A percentile compares a stretch with the other conserved stretches of the same genome.
Conservation (phyloP, 2,797 vertebrate species). For the Siniperca obscura region DNA sequence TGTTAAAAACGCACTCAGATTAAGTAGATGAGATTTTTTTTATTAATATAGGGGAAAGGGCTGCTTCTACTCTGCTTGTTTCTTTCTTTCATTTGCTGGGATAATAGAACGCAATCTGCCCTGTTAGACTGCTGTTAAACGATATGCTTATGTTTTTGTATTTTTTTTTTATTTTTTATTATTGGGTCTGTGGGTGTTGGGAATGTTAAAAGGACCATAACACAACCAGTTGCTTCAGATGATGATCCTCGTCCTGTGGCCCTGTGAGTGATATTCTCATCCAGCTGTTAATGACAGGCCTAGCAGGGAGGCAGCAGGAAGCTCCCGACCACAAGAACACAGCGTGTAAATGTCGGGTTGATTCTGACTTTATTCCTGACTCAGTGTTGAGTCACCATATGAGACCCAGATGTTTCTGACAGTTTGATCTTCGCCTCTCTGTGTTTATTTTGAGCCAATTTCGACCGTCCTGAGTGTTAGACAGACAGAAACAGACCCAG, state of each 20-base stretch:
- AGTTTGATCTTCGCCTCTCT: slow-evolving; percentile 10
- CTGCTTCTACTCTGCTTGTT: slow-evolving; percentile 1
- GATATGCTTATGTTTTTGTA: neutral
- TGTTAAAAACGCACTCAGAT: neutral
- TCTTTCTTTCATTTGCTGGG: neutral
- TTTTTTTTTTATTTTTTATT: neutral
- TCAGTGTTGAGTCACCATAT: slow-evolving; percentile 34
- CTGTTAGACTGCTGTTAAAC: neutral
- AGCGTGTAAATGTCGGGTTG: neutral
- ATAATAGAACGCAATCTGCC: neutral
- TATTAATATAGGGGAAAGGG: neutral
- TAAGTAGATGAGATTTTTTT: neutral
- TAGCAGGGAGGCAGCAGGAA: slow-evolving; percentile 41
- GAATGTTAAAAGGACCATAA: neutral
- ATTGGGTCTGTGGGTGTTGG: neutral
- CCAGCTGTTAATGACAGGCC: slow-evolving; percentile 8
- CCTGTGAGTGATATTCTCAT: neutral
- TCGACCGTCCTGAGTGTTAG: neutral
- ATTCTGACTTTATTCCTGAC: slow-evolving; percentile 19
- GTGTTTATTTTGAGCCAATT: slow-evolving; percentile 20
- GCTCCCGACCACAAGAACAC: slow-evolving; percentile 25
- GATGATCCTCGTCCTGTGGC: neutral
- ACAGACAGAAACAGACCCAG: slow-evolving; percentile 23
- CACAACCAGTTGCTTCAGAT: slow-evolving; percentile 3
- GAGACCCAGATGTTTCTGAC: slow-evolving; percentile 54